phyloP scores from a whole-genome alignment of 2,888 invertebrate species.

The Dynastes maya region DNA sequence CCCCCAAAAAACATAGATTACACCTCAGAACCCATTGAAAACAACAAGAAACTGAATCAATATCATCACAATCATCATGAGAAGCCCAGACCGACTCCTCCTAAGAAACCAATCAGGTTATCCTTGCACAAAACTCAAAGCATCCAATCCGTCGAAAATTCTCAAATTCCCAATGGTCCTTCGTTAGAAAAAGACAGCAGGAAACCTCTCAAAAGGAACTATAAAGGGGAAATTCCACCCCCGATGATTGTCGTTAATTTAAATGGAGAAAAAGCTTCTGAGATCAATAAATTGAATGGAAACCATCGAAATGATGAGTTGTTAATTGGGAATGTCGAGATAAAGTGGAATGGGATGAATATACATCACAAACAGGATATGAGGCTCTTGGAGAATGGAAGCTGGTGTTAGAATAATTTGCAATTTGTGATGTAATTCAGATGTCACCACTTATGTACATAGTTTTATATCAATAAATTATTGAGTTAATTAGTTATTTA shows the following conservation, averaged over 20 bases:
- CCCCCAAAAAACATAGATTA: conserved; percentile 71
- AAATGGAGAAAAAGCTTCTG: conserved; percentile 51
- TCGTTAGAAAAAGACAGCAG: conserved; percentile 59
- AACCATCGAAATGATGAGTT: conserved; percentile 44
- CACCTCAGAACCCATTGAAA: conserved; percentile 74
- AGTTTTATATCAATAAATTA: background rate
- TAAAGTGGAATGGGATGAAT: conserved; percentile 56
- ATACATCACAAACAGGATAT: conserved; percentile 46
- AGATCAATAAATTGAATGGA: conserved; percentile 46
- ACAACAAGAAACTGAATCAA: conserved; percentile 70
- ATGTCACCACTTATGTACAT: background rate
- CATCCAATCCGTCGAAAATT: conserved; percentile 80
- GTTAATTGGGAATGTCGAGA: conserved; percentile 49
- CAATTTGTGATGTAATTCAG: background rate
- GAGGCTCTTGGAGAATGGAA: conserved; percentile 61
- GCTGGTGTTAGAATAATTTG: conserved; percentile 62
- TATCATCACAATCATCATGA: conserved; percentile 60
- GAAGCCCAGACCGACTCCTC: conserved; percentile 83
- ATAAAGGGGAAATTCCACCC: conserved; percentile 71
- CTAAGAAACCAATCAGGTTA: conserved; percentile 87
- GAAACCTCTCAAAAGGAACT: conserved; percentile 77
- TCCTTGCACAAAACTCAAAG: conserved; percentile 89
- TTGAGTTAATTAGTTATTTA: background rate
- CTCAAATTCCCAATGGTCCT: conserved; percentile 60
- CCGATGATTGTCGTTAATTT: conserved; percentile 47